phyloP scores from a whole-genome alignment of 2,888 invertebrate genomes.

The Thymelicus sylvestris region DNA sequence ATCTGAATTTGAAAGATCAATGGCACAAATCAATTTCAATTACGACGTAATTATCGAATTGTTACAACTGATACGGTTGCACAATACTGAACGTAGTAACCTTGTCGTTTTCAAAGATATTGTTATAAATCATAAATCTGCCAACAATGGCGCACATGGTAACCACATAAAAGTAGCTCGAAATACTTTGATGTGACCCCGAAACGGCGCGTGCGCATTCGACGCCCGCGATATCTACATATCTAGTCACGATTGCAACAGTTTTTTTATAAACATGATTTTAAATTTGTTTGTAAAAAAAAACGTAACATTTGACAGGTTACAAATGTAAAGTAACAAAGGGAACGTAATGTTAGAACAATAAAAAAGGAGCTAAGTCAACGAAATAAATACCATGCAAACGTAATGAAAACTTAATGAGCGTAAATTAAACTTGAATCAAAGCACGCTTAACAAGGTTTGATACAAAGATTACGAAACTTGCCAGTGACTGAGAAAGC shows the following conservation, averaged over 20 bases:
- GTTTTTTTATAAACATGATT: slow-evolving; percentile 71
- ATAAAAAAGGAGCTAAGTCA: background rate
- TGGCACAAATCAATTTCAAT: slow-evolving; percentile 32
- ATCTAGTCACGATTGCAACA: slow-evolving; percentile 73
- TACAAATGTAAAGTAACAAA: background rate
- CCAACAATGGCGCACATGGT: slow-evolving; percentile 74
- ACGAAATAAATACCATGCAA: background rate
- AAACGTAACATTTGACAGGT: slow-evolving; percentile 43
- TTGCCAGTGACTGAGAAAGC: slow-evolving; percentile 12
- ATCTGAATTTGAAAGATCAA: slow-evolving; percentile 24
- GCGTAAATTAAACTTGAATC: slow-evolving; percentile 27
- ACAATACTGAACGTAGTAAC: slow-evolving; percentile 55
- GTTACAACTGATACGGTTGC: slow-evolving; percentile 49
- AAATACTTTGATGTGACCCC: slow-evolving; percentile 70
- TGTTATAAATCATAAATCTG: slow-evolving; percentile 73
- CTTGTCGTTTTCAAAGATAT: slow-evolving; percentile 66
- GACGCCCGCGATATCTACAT: slow-evolving; percentile 51
- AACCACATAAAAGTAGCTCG: slow-evolving; percentile 64
- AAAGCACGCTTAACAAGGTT: slow-evolving; percentile 30
- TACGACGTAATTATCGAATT: slow-evolving; percentile 32
- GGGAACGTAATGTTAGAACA: background rate
- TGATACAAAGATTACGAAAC: slow-evolving; percentile 25
- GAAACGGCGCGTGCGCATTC: slow-evolving; percentile 75
- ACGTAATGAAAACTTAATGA: slow-evolving; percentile 24
- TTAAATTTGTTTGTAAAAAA: slow-evolving; percentile 50